These are phyloP conservation scores for Sebastes itinus DNA, from an alignment of 2,797 vertebrate genomes.

Conservation along the genomic window DNA sequence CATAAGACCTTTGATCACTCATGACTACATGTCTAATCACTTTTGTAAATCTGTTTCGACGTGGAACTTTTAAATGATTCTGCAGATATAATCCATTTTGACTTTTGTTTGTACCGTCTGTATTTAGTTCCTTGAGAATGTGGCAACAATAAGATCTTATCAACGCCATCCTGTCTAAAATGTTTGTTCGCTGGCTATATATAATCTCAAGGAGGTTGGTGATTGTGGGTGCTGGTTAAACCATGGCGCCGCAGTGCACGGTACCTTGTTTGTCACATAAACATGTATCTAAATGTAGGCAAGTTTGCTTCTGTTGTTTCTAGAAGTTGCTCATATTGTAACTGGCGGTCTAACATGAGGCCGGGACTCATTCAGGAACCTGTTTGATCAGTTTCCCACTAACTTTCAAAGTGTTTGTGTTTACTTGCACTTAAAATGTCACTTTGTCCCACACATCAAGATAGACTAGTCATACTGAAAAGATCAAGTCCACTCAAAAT, in stretches of 20 bases:
- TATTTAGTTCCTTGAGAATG: background rate
- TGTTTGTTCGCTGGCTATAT: background rate
- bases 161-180: background rate
- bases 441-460: background rate
- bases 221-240: background rate
- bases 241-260: background rate
- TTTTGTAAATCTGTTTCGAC: background rate
- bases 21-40: background rate
- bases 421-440: background rate
- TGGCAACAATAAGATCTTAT: background rate
- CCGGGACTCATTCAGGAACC: background rate
- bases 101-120: background rate
- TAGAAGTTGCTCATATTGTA: background rate
- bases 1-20: background rate
- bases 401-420: background rate
- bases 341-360: background rate
- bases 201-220: background rate
- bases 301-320: background rate
- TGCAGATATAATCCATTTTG: background rate
- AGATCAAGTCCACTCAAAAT: background rate
- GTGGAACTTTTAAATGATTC: background rate
- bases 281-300: background rate
- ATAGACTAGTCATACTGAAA: conserved; percentile 5
- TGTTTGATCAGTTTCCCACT: background rate
- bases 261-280: background rate